Conservation (phyloP, 2,113 vertebrate species). For the Copsychus sechellarum region DNA sequence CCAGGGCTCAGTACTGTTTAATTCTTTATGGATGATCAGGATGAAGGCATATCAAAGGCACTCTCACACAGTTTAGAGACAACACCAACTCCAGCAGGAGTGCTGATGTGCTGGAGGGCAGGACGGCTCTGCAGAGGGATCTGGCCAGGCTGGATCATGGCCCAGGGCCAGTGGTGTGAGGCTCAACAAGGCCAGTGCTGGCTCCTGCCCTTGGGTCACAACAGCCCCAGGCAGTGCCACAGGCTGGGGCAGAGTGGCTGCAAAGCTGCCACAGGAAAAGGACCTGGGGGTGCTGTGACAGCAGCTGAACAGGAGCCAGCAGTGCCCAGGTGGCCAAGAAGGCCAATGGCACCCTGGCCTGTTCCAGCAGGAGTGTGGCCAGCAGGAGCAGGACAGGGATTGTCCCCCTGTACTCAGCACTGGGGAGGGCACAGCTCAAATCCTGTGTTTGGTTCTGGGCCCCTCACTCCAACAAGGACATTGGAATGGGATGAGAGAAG, state of each 20-base stretch:
- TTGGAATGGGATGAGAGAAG: fast-evolving
- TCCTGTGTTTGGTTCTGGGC: fast-evolving
- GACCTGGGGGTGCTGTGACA: background rate
- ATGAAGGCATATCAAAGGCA: background rate
- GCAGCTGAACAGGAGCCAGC: background rate
- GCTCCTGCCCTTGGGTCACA: background rate
- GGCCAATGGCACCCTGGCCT: background rate
- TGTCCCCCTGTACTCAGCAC: fast-evolving
- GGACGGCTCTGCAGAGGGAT: background rate
- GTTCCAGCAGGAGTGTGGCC: background rate
- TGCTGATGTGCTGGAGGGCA: background rate
- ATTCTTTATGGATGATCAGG: background rate
- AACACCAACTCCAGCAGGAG: background rate
- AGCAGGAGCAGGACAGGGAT: background rate
- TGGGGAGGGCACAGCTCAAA: background rate
- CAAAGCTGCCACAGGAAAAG: background rate
- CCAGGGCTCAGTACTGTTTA: background rate
- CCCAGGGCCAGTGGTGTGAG: background rate
- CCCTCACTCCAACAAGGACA: background rate
- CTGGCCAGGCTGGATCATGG: background rate
- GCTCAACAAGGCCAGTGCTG: background rate
- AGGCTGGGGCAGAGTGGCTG: background rate
- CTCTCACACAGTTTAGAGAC: background rate
- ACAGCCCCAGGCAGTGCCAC: background rate
- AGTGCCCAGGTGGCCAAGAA: background rate